phyloP scores from a whole-genome alignment of 2,888 invertebrate species.

The Chrysopilus asiliformis region DNA sequence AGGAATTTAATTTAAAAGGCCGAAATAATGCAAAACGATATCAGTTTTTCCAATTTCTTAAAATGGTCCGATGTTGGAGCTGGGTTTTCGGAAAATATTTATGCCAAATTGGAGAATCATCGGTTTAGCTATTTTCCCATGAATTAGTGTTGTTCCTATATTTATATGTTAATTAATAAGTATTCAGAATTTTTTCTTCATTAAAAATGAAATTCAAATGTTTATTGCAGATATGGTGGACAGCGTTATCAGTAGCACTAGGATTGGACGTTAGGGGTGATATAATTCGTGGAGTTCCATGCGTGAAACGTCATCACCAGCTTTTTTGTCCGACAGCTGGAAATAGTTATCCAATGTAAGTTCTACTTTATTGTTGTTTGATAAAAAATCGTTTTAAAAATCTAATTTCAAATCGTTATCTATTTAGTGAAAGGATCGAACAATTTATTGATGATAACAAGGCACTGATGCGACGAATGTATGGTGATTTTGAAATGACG shows the following conservation, averaged over 20 bases:
- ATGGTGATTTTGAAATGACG: slow-evolving; percentile 70
- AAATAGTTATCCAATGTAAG: slow-evolving; percentile 82
- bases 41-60: too few relatives aligned
- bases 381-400: not conserved
- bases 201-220: too few relatives aligned
- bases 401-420: slow-evolving; percentile 4
- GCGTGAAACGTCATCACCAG: slow-evolving; percentile 79
- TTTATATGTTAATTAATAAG: too few relatives aligned
- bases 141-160: too few relatives aligned
- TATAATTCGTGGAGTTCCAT: slow-evolving; percentile 77
- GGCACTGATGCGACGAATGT: slow-evolving; percentile 85
- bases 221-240: slow-evolving; percentile 90
- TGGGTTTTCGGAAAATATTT: too few relatives aligned
- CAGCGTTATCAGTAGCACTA: slow-evolving; percentile 72
- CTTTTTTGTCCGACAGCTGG: slow-evolving; percentile 86
- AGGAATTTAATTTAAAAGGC: too few relatives aligned
- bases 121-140: too few relatives aligned
- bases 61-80: too few relatives aligned
- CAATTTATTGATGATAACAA: slow-evolving; percentile 89
- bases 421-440: slow-evolving; percentile 75
- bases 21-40: too few relatives aligned
- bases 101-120: too few relatives aligned
- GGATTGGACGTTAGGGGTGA: slow-evolving; percentile 79
- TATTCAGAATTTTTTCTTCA: too few relatives aligned
- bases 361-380: slow-evolving; percentile 17